Percentiles rank a stretch among this genome's conserved stretches.
phyloP scores from a whole-genome alignment of 2,113 vertebrate species.

The Melozone crissalis region DNA sequence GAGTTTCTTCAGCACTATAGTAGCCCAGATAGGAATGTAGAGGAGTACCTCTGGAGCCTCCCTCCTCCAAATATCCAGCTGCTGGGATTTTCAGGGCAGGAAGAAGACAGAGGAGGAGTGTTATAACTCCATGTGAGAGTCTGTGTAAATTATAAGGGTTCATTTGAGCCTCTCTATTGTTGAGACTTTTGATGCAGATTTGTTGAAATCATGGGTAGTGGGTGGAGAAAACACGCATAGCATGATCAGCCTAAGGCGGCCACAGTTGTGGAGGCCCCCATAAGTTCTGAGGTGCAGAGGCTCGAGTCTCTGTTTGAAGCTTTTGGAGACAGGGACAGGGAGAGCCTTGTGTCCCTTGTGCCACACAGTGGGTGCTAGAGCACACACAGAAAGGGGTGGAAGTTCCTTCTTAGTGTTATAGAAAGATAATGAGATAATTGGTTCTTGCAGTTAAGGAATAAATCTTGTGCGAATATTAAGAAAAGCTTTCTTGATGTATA shows the following conservation, averaged over 20 bases:
- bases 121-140: background rate
- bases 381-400: background rate
- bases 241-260: background rate
- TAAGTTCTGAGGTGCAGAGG: background rate
- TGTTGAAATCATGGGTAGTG: background rate
- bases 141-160: background rate
- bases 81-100: background rate
- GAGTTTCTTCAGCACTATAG: background rate
- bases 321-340: background rate
- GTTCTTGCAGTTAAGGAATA: background rate
- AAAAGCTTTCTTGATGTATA: background rate
- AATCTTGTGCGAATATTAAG: background rate
- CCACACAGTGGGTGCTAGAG: too few species aligned
- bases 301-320: background rate
- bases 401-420: background rate
- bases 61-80: background rate
- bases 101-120: background rate
- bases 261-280: background rate
- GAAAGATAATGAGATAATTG: background rate
- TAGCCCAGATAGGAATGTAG: background rate
- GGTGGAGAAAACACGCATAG: background rate
- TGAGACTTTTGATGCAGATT: background rate
- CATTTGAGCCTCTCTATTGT: background rate
- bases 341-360: background rate
- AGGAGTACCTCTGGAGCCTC: background rate